Conservation (phyloP, 37 sponge, comb jelly and placozoan genomes). For the Diacarnus erythraeanus region DNA sequence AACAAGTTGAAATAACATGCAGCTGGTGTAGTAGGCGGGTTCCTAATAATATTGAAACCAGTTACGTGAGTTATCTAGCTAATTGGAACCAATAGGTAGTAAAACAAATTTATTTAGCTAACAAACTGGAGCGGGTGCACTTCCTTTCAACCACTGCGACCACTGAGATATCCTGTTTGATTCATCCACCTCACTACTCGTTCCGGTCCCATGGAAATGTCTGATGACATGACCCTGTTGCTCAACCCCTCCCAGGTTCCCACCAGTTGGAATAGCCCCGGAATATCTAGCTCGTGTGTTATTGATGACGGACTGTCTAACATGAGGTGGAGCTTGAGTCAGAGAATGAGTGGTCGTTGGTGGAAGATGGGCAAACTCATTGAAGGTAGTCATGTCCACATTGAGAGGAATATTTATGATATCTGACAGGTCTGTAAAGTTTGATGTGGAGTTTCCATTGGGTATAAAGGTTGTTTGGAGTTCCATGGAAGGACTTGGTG, state of each 20-base stretch:
- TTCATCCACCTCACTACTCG: background rate
- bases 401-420: background rate
- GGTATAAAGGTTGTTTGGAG: background rate
- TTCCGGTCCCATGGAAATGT: background rate
- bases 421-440: background rate
- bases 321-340: background rate
- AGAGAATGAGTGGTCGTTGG: background rate
- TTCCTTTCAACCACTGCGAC: conserved; percentile 49
- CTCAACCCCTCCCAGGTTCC: background rate
- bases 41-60: background rate
- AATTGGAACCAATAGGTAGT: background rate
- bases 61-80: background rate
- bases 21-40: too few species aligned
- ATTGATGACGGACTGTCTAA: conserved; percentile 12
- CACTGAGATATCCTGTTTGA: conserved; percentile 34
- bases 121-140: conserved; percentile 46
- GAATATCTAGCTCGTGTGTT: conserved; percentile 4
- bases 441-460: background rate
- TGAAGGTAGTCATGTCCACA: background rate
- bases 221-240: background rate
- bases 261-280: background rate
- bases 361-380: too few species aligned
- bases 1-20: too few species aligned
- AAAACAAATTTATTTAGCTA: background rate
- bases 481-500: background rate